Base-by-base conservation (phyloP, 2,113 vertebrate genomes). In the Tichodroma muraria region DNA sequence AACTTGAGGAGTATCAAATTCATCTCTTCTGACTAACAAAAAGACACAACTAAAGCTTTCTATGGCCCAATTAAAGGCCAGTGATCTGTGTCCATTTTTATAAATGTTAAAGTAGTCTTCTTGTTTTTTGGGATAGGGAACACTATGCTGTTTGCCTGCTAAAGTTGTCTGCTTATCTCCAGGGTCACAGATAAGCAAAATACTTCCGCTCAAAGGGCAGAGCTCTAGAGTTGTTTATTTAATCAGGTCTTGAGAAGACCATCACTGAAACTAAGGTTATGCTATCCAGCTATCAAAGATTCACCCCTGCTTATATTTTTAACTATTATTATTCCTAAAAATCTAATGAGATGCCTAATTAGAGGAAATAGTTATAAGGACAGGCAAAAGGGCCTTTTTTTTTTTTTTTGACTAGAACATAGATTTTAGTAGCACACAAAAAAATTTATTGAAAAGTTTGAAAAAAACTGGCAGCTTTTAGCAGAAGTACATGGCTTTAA, bases 1-100 rank as follows among this genome's bases (percentile, higher is more conserved):
- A 64, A 65, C 17, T 30, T 33, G 8, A 65, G 5, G 10, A 49
- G 8, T 42, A 33, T n/a, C 35, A 35, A 88, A 75, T 59, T 40
- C 7, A n/a, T 35, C 11, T 49, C 42, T 83, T 73, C 37, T 21
- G 17, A 52, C 49, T 49, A 52, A 25, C 13, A 69, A 30, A 70
- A 45, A 78, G 22, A 37, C 35, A 50, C 9, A 19, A 42, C 20
- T 84, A n/a, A 86, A 69, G 19, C 24, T 7, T 73, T 44, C 28
- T 42, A 18, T 21, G 21, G 6, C 30, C 65, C 7, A 13, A 1
- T 15, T 61, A 89, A 24, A n/a, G 28, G 25, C 0, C 2, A 82
- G 30, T 0, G 0, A 80, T 9, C 24, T 4, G 15, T 4, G 4
- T 23, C 45, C 31, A n/a, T 37, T 64, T 80, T 44, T 6, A 4